A percentile compares a stretch with the other conserved stretches of the same genome.
Evolutionary conservation across 2,888 invertebrate genomes (phyloP).

Genomic region (Drosophila quinaria): DNA sequence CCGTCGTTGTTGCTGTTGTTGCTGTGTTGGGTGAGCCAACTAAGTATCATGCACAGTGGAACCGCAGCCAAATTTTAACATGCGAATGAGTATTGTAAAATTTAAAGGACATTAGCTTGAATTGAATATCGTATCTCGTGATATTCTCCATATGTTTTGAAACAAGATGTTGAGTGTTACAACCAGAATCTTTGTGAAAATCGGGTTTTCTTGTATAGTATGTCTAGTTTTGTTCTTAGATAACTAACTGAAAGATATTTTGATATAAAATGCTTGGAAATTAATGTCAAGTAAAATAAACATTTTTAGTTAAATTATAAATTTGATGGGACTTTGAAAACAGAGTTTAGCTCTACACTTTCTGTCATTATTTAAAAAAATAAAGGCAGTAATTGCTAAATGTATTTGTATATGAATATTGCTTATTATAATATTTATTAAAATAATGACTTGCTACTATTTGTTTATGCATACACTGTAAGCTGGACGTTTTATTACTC

Average conservation of each 20-base stretch:
- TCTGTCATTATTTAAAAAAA: neutral
- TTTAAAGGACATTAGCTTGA: no score
- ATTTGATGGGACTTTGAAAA: no score
- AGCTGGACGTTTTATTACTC: neutral
- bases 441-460: neutral
- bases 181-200: no score
- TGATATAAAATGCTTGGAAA: neutral
- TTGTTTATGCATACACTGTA: neutral
- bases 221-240: no score
- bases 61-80: conserved; percentile 13
- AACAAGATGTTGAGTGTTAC: no score
- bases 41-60: conserved; percentile 47
- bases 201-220: no score
- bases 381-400: neutral
- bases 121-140: no score
- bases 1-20: conserved; percentile 16
- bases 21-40: conserved; percentile 25
- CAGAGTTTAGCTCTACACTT: neutral
- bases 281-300: no score
- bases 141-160: no score
- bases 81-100: neutral
- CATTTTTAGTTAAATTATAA: no score
- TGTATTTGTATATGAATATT: neutral
- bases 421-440: neutral
- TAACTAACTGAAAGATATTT: neutral